Percentiles rank a stretch among this genome's conserved stretches.
phyloP scores from a whole-genome alignment of 2,888 invertebrate genomes.

The Laspeyria flexula region DNA sequence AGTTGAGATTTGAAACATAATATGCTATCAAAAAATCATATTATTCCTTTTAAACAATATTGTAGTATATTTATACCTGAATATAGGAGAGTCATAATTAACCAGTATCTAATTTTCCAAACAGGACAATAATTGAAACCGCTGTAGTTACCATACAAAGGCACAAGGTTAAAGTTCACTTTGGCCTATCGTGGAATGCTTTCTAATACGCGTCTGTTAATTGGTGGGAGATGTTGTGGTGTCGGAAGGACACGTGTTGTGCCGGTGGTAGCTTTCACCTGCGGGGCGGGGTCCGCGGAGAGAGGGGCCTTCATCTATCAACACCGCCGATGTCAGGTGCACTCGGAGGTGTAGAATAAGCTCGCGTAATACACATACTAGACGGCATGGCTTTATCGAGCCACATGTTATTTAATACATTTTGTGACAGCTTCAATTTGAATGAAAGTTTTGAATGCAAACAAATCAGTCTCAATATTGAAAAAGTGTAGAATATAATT shows the following conservation, averaged over 20 bases:
- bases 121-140: too few species aligned
- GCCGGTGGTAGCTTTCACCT: conserved; percentile 36
- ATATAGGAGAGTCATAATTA: too few species aligned
- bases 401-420: conserved; percentile 11
- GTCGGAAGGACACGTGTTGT: conserved; percentile 31
- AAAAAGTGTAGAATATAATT: too few species aligned
- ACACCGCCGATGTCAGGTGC: conserved; percentile 22
- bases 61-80: too few species aligned
- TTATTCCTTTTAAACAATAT: too few species aligned
- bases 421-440: neutral
- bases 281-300: conserved; percentile 14
- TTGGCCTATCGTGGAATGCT: conserved; percentile 8
- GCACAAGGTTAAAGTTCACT: conserved; percentile 18
- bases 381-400: conserved; percentile 12
- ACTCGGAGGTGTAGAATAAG: conserved; percentile 12
- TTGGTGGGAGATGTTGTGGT: conserved; percentile 19
- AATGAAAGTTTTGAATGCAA: neutral
- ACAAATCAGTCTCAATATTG: neutral
- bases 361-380: conserved; percentile 17
- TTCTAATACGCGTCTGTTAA: conserved; percentile 24
- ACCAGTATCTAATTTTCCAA: too few species aligned
- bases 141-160: neutral
- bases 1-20: too few species aligned
- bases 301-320: conserved; percentile 29
- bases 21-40: too few species aligned